Conservation (phyloP, 2,888 invertebrate genomes). For the Trichopoda pennipes region DNA sequence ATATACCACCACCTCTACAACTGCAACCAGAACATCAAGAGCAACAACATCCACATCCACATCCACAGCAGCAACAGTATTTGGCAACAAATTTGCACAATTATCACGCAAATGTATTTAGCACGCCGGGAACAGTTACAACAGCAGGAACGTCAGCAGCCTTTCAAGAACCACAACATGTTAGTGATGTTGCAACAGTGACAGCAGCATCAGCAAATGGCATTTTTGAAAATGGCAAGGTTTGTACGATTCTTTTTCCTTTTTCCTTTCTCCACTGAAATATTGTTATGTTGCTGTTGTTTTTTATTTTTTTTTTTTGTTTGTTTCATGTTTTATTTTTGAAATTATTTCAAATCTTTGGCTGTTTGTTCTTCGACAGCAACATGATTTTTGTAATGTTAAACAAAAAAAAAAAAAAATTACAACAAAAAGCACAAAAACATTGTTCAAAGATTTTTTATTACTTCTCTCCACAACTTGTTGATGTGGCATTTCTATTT, state of each 20-base stretch:
- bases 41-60: slow-evolving; percentile 61
- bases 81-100: slow-evolving; percentile 70
- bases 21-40: slow-evolving; percentile 73
- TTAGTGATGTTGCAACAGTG: slow-evolving; percentile 52
- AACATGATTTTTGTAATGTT: slow-evolving; percentile 36
- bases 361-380: slow-evolving; percentile 42
- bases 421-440: slow-evolving; percentile 26
- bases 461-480: slow-evolving; percentile 4
- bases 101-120: slow-evolving; percentile 76
- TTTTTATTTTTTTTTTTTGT: slow-evolving; percentile 8
- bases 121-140: slow-evolving; percentile 71
- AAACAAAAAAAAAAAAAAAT: slow-evolving; percentile 10
- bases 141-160: slow-evolving; percentile 53
- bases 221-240: slow-evolving; percentile 79
- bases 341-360: slow-evolving; percentile 54
- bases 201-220: slow-evolving; percentile 73
- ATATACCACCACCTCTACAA: slow-evolving; percentile 79
- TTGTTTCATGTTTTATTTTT: slow-evolving; percentile 2
- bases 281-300: background rate
- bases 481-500: slow-evolving; percentile 34
- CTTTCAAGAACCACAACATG: slow-evolving; percentile 67
- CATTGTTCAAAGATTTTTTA: slow-evolving; percentile 18
- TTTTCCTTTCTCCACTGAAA: slow-evolving; percentile 5
- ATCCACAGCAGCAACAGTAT: slow-evolving; percentile 71
- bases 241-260: slow-evolving; percentile 65